A percentile compares a stretch with the other conserved stretches of the same genome.
These are phyloP conservation scores for Nettapus auritus DNA, from an alignment of 2,113 vertebrate species.

Conservation along the genomic window DNA sequence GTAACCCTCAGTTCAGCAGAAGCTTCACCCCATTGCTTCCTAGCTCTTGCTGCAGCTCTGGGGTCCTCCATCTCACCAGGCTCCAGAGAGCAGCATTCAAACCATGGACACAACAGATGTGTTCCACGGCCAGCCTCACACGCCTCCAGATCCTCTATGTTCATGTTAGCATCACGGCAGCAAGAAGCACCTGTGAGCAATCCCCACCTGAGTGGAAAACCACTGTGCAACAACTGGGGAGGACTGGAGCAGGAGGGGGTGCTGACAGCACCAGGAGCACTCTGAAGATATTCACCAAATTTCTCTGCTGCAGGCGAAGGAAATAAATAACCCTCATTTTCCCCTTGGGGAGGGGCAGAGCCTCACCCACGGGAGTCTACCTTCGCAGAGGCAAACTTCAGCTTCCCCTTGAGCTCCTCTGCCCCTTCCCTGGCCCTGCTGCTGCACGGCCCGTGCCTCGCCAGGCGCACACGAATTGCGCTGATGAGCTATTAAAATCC, in stretches of 20 bases:
- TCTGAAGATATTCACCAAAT: not conserved
- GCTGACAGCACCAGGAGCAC: not conserved
- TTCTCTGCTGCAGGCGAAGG: not conserved
- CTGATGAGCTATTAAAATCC: conserved; percentile 61
- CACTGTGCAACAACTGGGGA: accelerated
- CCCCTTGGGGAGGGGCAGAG: not conserved
- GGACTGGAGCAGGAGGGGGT: not conserved
- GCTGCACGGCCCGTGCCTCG: not conserved
- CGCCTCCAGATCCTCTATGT: not conserved
- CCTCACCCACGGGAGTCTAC: not conserved
- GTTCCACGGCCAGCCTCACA: accelerated
- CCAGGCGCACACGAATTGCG: conserved; percentile 61
- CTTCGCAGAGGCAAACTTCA: not conserved
- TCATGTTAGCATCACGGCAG: too few relatives aligned
- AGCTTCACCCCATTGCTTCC: accelerated
- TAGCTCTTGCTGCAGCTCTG: not conserved
- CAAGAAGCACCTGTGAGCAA: accelerated
- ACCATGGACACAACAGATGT: accelerated
- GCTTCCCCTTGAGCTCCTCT: not conserved
- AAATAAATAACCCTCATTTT: not conserved
- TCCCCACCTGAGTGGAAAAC: accelerated
- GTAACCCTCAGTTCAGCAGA: not conserved
- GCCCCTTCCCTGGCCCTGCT: not conserved
- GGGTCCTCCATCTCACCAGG: not conserved
- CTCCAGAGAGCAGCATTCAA: not conserved